Evolutionary conservation across 2,113 vertebrate genomes (phyloP), one percentile per base, ranked within the genome.

Genomic region (Ophthalmolycus amberensis): DNA sequence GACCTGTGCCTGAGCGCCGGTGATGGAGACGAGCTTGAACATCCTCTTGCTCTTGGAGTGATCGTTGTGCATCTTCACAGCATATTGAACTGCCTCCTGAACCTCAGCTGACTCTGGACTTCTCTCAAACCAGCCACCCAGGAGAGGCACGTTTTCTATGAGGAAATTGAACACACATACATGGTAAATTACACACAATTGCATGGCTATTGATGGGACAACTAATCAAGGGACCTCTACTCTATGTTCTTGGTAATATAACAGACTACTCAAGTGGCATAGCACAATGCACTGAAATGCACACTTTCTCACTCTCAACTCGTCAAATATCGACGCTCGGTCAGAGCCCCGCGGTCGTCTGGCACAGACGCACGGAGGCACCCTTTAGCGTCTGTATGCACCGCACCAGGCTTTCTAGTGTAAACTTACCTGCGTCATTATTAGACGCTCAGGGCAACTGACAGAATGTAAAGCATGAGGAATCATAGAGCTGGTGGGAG

Each of bases 11-110:
- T 88, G 42, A 20, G 85, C 91, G 4, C 72, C 37, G 0, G 9
- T 64, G 64, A 94, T 14, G 59, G 86, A 83, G 20, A 83, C 20
- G 76, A 94, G 70, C 52, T 73, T 91, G 82, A 90, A 92, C 52
- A 87, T 37, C 64, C 71, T 87, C 75, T 89, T 91, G 72, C 27
- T 25, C 20, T 76, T 91, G 32, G 82, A 34, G 0, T 71, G 0
- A 0, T 14, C 5, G 81, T 94, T 94, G 75, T 74, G 91, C 10
- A 0, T 20, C 42, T 73, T 37, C 16, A 91, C 78, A 1, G 90
- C 90, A 6, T 85, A 14, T 1, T 65, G 18, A 44, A 75, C 37
- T 22, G 85, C 92, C 0, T 38, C 6, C 75, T 85, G 67, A 73
- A 91, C 64, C 0, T 92, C 91, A 0, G 0, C 0, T 2, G 90